A percentile compares a stretch with the other conserved stretches of the same genome.
Evolutionary conservation across 2,113 vertebrate genomes (phyloP).

Genomic region (Uria lomvia): DNA sequence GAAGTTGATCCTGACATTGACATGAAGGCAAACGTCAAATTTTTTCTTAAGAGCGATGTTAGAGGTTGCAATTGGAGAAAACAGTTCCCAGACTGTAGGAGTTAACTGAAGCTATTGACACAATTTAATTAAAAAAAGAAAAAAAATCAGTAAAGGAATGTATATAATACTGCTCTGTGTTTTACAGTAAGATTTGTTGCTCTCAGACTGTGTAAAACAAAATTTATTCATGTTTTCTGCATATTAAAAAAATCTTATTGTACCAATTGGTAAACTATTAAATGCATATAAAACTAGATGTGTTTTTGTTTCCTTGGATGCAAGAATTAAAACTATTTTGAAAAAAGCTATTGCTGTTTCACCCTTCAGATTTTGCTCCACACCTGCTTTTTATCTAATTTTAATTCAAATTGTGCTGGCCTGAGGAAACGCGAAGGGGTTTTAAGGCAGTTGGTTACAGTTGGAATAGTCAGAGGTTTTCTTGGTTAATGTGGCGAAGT

Average conservation of each 20-base stretch:
- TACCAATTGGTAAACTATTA: slow-evolving; percentile 90
- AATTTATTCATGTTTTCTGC: slow-evolving; percentile 91
- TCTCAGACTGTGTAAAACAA: slow-evolving; percentile 90
- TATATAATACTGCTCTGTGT: slow-evolving; percentile 88
- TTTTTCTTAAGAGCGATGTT: slow-evolving; percentile 51
- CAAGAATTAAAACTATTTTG: slow-evolving; percentile 39
- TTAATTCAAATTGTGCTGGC: neutral
- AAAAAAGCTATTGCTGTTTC: neutral
- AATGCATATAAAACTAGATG: slow-evolving; percentile 85
- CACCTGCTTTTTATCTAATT: neutral
- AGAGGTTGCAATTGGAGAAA: slow-evolving; percentile 73
- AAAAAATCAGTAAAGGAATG: slow-evolving; percentile 82
- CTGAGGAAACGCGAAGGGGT: neutral
- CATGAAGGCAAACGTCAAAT: slow-evolving; percentile 65
- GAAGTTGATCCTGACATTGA: slow-evolving; percentile 65
- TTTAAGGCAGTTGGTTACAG: neutral
- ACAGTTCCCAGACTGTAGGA: slow-evolving; percentile 74
- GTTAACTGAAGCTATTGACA: slow-evolving; percentile 80
- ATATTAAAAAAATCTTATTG: slow-evolving; percentile 90
- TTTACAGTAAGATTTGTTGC: slow-evolving; percentile 89
- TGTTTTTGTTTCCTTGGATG: slow-evolving; percentile 57
- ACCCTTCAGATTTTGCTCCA: neutral
- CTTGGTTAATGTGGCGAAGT: accelerated
- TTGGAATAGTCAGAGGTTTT: neutral
- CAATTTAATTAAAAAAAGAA: slow-evolving; percentile 36